Conservation (phyloP, 2,888 invertebrate genomes). For the Meiosimyza platycephala region DNA sequence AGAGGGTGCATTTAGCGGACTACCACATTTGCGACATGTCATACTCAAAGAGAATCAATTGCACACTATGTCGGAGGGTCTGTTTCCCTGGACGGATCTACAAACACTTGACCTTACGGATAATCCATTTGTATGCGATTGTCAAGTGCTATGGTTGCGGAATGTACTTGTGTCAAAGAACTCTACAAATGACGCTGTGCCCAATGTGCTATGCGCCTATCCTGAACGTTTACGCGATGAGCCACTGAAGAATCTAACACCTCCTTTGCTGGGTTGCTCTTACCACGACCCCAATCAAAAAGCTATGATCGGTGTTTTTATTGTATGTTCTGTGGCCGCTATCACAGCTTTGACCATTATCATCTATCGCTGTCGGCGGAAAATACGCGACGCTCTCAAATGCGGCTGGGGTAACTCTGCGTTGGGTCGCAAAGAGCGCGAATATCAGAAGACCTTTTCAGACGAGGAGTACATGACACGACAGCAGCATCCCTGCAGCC, state of each 20-base stretch:
- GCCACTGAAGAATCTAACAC: slow-evolving; percentile 75
- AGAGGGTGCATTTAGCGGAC: slow-evolving; percentile 80
- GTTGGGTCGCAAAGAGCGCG: slow-evolving; percentile 79
- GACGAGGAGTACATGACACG: slow-evolving; percentile 81
- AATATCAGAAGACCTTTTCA: slow-evolving; percentile 90
- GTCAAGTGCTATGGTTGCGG: slow-evolving; percentile 82
- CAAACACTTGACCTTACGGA: slow-evolving; percentile 82
- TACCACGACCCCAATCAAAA: slow-evolving; percentile 83
- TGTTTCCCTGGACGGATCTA: slow-evolving; percentile 83
- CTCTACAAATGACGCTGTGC: slow-evolving; percentile 53
- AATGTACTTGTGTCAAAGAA: slow-evolving; percentile 71
- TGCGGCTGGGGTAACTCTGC: slow-evolving; percentile 69
- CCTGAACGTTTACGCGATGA: slow-evolving; percentile 80
- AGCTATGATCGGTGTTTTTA: slow-evolving; percentile 81
- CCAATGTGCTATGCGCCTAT: slow-evolving; percentile 75
- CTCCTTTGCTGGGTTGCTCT: slow-evolving; percentile 85
- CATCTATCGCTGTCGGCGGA: slow-evolving; percentile 82
- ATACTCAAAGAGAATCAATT: slow-evolving; percentile 84
- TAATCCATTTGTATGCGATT: slow-evolving; percentile 85
- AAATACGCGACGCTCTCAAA: slow-evolving; percentile 83
- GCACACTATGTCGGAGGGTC: slow-evolving; percentile 79
- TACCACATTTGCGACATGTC: slow-evolving; percentile 82
- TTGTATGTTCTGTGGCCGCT: slow-evolving; percentile 79
- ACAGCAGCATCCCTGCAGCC: slow-evolving; percentile 62
- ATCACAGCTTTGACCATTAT: slow-evolving; percentile 79